Percentiles rank a stretch among this genome's conserved stretches.
Evolutionary conservation across 1,140 invertebrate species (phyloP).

Genomic region (Drosophila prosaltans): DNA sequence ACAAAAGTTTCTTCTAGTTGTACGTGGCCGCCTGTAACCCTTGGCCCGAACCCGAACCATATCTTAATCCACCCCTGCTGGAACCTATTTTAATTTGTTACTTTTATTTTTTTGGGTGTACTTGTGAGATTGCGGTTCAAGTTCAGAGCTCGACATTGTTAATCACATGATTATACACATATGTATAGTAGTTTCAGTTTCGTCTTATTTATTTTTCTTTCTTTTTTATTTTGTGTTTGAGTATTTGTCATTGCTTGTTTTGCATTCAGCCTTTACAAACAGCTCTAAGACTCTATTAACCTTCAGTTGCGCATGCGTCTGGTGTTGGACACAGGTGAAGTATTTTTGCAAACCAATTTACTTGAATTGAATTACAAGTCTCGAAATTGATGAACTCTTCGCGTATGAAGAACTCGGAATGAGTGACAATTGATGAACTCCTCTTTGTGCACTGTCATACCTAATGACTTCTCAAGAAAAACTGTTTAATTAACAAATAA

Average conservation of each 20-base stretch:
- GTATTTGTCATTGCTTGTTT: slow-evolving; percentile 55
- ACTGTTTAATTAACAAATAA: slow-evolving; percentile 40
- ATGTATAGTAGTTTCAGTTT: slow-evolving; percentile 17
- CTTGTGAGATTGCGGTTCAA: slow-evolving; percentile 64
- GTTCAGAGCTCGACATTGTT: slow-evolving; percentile 56
- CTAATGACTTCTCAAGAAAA: slow-evolving; percentile 44
- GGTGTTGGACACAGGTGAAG: slow-evolving; percentile 25
- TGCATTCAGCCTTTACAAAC: slow-evolving; percentile 29
- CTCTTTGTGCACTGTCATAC: slow-evolving; percentile 23
- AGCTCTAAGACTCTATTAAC: slow-evolving; percentile 43
- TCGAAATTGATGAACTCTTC: slow-evolving; percentile 6
- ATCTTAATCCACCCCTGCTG: background rate
- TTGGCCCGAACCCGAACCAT: background rate
- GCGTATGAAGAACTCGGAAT: background rate
- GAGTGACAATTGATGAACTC: slow-evolving; percentile 11
- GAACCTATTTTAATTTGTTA: background rate
- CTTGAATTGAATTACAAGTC: slow-evolving; percentile 40
- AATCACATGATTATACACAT: slow-evolving; percentile 52
- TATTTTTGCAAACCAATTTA: slow-evolving; percentile 25
- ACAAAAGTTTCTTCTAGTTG: too few species aligned
- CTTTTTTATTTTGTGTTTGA: slow-evolving; percentile 24
- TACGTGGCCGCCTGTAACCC: background rate
- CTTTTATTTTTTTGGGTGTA: slow-evolving; percentile 38
- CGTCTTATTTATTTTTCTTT: background rate
- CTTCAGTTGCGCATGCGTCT: slow-evolving; percentile 64